phyloP scores from a whole-genome alignment of 2,113 vertebrate species.

The Mobula birostris region DNA sequence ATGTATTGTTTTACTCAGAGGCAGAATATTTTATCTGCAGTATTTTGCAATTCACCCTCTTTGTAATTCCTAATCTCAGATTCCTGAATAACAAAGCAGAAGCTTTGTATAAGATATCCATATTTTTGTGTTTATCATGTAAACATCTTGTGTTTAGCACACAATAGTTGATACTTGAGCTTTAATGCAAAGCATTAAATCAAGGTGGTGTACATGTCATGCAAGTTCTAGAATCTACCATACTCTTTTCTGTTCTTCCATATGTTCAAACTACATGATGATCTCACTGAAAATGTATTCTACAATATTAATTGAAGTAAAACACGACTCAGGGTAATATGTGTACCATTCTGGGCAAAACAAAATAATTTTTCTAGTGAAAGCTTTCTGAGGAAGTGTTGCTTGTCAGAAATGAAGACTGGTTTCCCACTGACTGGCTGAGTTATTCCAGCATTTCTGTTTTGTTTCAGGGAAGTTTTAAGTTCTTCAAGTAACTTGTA shows the following conservation, averaged over 20 bases:
- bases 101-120: not conserved
- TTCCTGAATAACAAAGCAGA: not conserved
- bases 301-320: not conserved
- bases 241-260: not conserved
- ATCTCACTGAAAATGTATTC: not conserved
- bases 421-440: not conserved
- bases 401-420: too few relatives aligned
- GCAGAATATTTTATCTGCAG: slow-evolving; percentile 10
- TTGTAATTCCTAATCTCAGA: not conserved
- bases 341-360: not conserved
- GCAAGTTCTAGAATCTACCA: not conserved
- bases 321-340: not conserved
- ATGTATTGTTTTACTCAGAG: slow-evolving; percentile 18
- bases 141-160: not conserved
- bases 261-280: not conserved
- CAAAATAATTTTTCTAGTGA: not conserved
- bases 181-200: not conserved
- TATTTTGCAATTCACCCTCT: not conserved
- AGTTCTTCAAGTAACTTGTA: not conserved
- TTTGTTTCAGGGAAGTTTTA: not conserved
- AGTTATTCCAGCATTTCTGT: too few relatives aligned
- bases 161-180: not conserved
- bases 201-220: not conserved
- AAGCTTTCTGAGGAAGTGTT: too few relatives aligned
- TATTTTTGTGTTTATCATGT: not conserved